Conservation (phyloP, 2,797 vertebrate species). For the Poeciliopsis gracilis region DNA sequence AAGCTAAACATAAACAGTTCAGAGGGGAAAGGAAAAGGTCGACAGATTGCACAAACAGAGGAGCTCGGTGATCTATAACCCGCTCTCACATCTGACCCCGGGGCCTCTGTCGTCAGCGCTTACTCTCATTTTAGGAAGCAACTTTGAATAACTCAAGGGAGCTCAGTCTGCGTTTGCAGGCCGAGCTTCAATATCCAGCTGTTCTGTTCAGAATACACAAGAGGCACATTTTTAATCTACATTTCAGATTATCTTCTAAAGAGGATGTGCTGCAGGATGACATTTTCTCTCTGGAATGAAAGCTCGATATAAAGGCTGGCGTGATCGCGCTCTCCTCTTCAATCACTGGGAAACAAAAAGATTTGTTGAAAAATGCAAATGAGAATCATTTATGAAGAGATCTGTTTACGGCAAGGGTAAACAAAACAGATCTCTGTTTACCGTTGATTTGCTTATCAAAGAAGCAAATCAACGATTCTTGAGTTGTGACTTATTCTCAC, state of each 20-base stretch:
- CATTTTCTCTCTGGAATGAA: slow-evolving; percentile 32
- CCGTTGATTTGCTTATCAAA: no score
- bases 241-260: slow-evolving; percentile 21
- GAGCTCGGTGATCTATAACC: slow-evolving; percentile 2
- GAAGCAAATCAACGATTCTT: no score
- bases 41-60: slow-evolving; percentile 12
- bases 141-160: slow-evolving; percentile 14
- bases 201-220: neutral
- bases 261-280: neutral
- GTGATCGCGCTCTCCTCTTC: slow-evolving; percentile 19
- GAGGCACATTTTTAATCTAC: slow-evolving; percentile 6
- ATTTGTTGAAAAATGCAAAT: slow-evolving; percentile 36
- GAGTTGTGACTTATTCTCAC: no score
- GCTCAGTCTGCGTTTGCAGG: neutral
- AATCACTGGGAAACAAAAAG: slow-evolving; percentile 37
- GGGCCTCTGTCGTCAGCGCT: slow-evolving; percentile 15
- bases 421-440: no score
- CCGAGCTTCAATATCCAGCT: slow-evolving; percentile 14
- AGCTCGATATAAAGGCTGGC: slow-evolving; percentile 21
- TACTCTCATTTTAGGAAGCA: slow-evolving; percentile 3
- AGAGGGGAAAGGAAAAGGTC: neutral
- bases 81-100: slow-evolving; percentile 30
- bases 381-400: neutral
- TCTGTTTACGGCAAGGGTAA: neutral
- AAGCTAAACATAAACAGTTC: slow-evolving; percentile 7